Conservation (phyloP, 1,140 invertebrate species). For the Conopomorpha cramerella region DNA sequence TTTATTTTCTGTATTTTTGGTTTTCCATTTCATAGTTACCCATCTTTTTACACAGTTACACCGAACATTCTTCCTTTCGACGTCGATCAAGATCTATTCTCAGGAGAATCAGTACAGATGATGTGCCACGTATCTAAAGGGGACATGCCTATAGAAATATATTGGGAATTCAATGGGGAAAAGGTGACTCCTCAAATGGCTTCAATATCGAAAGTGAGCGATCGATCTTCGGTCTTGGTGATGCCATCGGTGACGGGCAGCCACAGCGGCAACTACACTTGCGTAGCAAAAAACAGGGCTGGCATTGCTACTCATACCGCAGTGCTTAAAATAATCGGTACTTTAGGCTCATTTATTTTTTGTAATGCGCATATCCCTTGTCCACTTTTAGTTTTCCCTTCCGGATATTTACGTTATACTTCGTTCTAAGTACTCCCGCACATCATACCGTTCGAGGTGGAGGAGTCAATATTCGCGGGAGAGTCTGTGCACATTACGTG, state of each 20-base stretch:
- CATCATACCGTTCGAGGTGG: slow-evolving; percentile 70
- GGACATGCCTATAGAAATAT: slow-evolving; percentile 66
- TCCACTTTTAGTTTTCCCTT: slow-evolving; percentile 7
- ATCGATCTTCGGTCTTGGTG: slow-evolving; percentile 43
- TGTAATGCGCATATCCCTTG: slow-evolving; percentile 8
- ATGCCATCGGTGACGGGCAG: slow-evolving; percentile 60
- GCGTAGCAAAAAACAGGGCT: slow-evolving; percentile 71
- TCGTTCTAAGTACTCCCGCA: slow-evolving; percentile 60
- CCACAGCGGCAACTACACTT: slow-evolving; percentile 78
- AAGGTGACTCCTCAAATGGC: slow-evolving; percentile 27
- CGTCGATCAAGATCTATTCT: slow-evolving; percentile 41
- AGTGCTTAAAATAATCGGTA: slow-evolving; percentile 74
- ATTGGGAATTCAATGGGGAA: slow-evolving; percentile 62
- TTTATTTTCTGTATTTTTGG: slow-evolving; percentile 17
- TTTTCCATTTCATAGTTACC: slow-evolving; percentile 19
- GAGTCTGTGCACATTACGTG: slow-evolving; percentile 71
- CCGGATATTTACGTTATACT: slow-evolving; percentile 5
- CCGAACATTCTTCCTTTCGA: slow-evolving; percentile 64
- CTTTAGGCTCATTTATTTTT: slow-evolving; percentile 7
- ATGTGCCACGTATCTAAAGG: slow-evolving; percentile 71
- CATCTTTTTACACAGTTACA: slow-evolving; percentile 57
- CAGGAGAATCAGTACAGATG: slow-evolving; percentile 69
- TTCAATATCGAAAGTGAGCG: slow-evolving; percentile 58
- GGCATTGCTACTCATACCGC: slow-evolving; percentile 70
- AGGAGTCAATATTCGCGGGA: slow-evolving; percentile 71